Base-by-base conservation (phyloP, 2,888 invertebrate species). In the Hirtodrosophila cameraria region DNA sequence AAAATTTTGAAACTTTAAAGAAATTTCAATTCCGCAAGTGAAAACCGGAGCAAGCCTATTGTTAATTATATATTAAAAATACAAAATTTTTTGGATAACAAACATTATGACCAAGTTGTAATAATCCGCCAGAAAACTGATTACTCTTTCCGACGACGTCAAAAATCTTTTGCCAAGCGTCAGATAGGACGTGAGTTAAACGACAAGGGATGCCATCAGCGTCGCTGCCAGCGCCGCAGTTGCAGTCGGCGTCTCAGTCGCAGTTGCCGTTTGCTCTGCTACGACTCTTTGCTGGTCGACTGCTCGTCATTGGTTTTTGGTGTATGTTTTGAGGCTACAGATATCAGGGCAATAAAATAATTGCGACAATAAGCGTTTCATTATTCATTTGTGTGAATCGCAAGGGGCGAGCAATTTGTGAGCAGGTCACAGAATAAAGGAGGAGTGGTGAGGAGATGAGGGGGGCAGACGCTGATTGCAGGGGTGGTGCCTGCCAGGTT, bases 361-460 rank as follows among this genome's bases (percentile, higher is more conserved):
- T 90, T 90, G 90, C 86, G 88, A 90, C 90, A 90, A 90, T 90
- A 90, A 90, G 90, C 89, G 86, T 88, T 89, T 89, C 90, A 90
- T 90, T 90, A 90, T 90, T 81, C 80, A 84, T 81, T 89, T 80
- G 75, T 75, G 69, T 76, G 85, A 75, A 70, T 68, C n/a, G 74
- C 65, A 75, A 83, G 86, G 83, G 86, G 86, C 84, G 80, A 77
- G 55, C 82, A 84, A 80, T 78, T 80, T 78, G 82, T 62, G 74
- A 73, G 80, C 85, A 85, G 80, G 80, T 78, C 81, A 60, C 33
- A 53, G n/a, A n/a, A 36, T 45, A 12, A 4, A 23, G n/a, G 46
- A 18, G 6, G 27, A 41, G 25, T 13, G 49, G 25, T 4, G 9
- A 8, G 31, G 18, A 20, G 18, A 5, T n/a, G 20, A 35, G 30